Base-by-base conservation (phyloP, 2,113 vertebrate species). In the Alces alces region DNA sequence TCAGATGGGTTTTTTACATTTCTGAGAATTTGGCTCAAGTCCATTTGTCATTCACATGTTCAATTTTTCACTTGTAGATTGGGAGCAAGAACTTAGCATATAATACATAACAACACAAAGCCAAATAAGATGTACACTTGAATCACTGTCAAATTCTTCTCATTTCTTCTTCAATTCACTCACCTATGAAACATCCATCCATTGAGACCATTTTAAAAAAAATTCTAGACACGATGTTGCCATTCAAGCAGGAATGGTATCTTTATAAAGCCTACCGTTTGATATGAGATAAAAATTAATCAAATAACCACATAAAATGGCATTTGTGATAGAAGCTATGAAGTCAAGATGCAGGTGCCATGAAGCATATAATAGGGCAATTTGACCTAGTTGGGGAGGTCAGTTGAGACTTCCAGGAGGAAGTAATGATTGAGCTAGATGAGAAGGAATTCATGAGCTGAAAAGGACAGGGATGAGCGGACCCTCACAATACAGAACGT, bases 1-100 rank as follows among this genome's bases (percentile, higher is more conserved):
- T 96, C 86, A 91, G 80, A 45, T 57, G 14, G 28, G 6, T 64
- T 45, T 30, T n/a, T 45, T 91, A 73, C 11, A 45, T 76, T 80
- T 60, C 43, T 95, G 36, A 93, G 89, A 96, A 87, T 86, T 83
- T 93, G 61, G 45, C 27, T 70, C 39, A 87, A 58, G 6, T 90
- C 13, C n/a, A 91, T 87, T 86, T 87, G 30, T 47, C 88, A 52
- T 19, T 80, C 47, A 21, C 52, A 21, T 89, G 55, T 91, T 93
- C 91, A 27, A 4, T 7, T 60, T 96, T 97, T 96, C 16, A 55
- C 89, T 89, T 93, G 45, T 92, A 82, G 52, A 54, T 55, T 21
- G 25, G 21, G 47, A 94, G 6, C 12, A n/a, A 55, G n/a, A 87
- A 23, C 3, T 93, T 89, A 76, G 57, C 23, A 28, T 61, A 45